Evolutionary conservation across 92 coral and sea anemone genomes (phyloP), one percentile per base, ranked within the genome.

Genomic region (Parazoanthus atlanticus): DNA sequence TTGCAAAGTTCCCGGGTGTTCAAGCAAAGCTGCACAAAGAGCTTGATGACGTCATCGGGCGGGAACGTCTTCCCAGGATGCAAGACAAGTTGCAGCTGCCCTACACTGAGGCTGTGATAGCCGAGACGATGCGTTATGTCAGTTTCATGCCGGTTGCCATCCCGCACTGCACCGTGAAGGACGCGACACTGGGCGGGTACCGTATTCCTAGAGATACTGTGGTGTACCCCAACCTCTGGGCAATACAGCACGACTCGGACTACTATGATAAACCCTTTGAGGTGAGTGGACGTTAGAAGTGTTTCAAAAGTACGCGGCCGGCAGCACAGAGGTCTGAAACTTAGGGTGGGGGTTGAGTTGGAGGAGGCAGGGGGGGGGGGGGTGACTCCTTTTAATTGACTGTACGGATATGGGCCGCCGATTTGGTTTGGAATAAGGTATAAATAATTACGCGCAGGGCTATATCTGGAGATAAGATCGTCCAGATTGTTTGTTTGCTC

Each of bases 141-240:
- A 91, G 97, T 49, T 83, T 86, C 47, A 93, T 94, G 89, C 97
- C 97, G 9, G 69, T 94, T 52, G 95, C 92, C 17, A 91, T 94
- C 16, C 97, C 95, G 25, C 97, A 94, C 79, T 90, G 56, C 40
- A 91, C 94, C 1, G 83, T 89, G 72, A 79, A 80, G 31, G 93
- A 94, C 66, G 88, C 93, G 29, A 61, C 52, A 3, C 86, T 94
- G 36, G 93, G 90, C 12, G 92, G 92, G 12, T 92, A 86, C 89
- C 78, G 86, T 78, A 87, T 94, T 67, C 97, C 97, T 0, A 89
- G 92, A 79, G 97, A 91, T 40, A 94, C 97, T 21, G 86, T 89
- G n/a, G 92, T 92, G 36, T 79, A 92, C 34, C 13, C 91, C 33
- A 94, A 94, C 84, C 81, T 94, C 77, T 92, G 94, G 92, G 97